Evolutionary conservation across 2,797 vertebrate genomes (phyloP).

Genomic region (Darevskia mixta): DNA sequence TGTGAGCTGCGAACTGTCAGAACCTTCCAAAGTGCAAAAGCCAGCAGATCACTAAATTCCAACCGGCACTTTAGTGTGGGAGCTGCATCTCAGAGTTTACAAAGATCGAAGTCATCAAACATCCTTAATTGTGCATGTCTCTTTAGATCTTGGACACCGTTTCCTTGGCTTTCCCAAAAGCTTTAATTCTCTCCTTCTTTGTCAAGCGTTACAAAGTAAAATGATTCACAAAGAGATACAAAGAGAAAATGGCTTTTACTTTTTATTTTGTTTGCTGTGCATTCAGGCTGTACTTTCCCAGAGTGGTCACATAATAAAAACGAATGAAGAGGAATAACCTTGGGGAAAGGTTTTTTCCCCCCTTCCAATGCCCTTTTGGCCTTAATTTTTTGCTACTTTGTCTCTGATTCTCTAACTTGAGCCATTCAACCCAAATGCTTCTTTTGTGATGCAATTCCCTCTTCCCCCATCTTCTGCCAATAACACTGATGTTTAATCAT

Average conservation of each 20-base stretch:
- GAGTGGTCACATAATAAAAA: conserved; percentile 18
- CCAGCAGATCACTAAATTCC: background rate
- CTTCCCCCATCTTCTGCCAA: background rate
- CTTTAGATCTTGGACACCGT: background rate
- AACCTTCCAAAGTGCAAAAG: background rate
- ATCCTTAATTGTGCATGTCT: background rate
- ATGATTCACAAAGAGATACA: background rate
- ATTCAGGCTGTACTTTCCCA: background rate
- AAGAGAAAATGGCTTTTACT: background rate
- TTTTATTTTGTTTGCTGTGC: background rate
- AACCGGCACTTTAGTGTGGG: background rate
- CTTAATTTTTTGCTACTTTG: background rate
- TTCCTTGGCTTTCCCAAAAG: background rate
- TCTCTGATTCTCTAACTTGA: background rate
- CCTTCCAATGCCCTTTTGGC: background rate
- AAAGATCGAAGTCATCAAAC: background rate
- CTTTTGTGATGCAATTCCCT: background rate
- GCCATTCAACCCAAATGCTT: background rate
- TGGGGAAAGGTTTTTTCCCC: background rate
- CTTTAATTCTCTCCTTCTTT: conserved; percentile 8
- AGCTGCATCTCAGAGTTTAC: background rate
- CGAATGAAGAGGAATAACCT: conserved; percentile 2
- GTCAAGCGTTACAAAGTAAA: conserved; percentile 6
- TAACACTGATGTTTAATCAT: background rate
- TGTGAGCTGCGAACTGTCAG: background rate